Evolutionary conservation across 2,888 invertebrate species (phyloP).

Genomic region (Pseudococcus longispinus): DNA sequence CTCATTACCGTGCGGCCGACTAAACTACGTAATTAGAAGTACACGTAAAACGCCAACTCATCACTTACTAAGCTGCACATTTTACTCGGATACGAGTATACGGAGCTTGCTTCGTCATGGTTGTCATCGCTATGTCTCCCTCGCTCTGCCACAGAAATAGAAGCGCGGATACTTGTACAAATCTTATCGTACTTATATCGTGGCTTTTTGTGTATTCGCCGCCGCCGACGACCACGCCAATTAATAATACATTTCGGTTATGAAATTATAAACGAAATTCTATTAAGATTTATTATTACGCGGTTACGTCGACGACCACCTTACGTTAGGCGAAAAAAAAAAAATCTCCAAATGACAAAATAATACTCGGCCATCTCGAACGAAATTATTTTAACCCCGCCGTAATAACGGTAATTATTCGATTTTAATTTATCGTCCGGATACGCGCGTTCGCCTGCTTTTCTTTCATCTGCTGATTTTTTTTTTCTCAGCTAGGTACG

Average conservation of each 20-base stretch:
- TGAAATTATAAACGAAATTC: conserved; percentile 56
- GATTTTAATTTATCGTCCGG: neutral
- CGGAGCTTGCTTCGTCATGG: conserved; percentile 36
- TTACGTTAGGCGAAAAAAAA: neutral
- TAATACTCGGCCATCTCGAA: neutral
- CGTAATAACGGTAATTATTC: neutral
- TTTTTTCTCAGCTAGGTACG: neutral
- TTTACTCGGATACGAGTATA: neutral
- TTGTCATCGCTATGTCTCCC: conserved; percentile 23
- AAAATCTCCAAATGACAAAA: neutral
- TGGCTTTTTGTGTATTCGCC: conserved; percentile 17
- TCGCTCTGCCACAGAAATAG: neutral
- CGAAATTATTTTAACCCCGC: neutral
- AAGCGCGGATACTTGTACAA: neutral
- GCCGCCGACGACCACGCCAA: conserved; percentile 33
- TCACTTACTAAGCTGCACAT: conserved; percentile 52
- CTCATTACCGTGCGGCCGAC: conserved; percentile 52
- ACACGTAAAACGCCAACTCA: conserved; percentile 55
- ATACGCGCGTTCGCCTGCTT: neutral
- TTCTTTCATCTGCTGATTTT: neutral
- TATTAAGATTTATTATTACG: conserved; percentile 53
- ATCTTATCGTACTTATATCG: neutral
- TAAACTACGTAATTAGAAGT: conserved; percentile 57
- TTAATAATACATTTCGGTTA: conserved; percentile 53
- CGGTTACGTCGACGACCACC: neutral